Evolutionary conservation across 2,113 vertebrate genomes (phyloP).

Genomic region (Galeopterus variegatus): DNA sequence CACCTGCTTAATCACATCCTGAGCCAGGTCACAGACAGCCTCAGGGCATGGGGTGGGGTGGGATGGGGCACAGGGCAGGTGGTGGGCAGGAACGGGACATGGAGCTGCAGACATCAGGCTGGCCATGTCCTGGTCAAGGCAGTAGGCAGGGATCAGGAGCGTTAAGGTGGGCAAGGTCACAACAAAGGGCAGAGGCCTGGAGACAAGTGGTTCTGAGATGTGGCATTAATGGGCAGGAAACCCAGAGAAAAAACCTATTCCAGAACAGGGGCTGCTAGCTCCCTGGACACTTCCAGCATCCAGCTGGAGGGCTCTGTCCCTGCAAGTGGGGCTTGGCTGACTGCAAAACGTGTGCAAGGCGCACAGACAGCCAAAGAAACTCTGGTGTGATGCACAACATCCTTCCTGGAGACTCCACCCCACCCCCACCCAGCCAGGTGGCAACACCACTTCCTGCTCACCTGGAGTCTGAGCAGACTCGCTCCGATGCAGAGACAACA

Average conservation of each 20-base stretch:
- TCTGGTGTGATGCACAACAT: not conserved
- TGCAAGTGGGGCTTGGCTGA: not conserved
- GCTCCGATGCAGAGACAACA: not conserved
- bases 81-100: not conserved
- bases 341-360: too few species aligned
- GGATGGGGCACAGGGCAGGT: not conserved
- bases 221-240: fast-evolving
- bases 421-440: not conserved
- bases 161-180: too few species aligned
- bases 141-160: not conserved
- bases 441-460: not conserved
- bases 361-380: not conserved
- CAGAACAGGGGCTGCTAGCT: not conserved
- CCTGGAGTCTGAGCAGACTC: not conserved
- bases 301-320: not conserved
- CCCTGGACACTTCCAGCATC: not conserved
- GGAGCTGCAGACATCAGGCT: too few species aligned
- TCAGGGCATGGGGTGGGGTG: not conserved
- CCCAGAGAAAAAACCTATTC: too few species aligned
- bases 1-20: not conserved
- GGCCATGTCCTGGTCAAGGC: not conserved
- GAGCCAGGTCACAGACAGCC: not conserved
- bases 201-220: fast-evolving
- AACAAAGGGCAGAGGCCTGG: not conserved
- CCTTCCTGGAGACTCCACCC: not conserved